A percentile compares a stretch with the other conserved stretches of the same genome.
Conservation (phyloP, 2,797 vertebrate genomes). For the Fringilla coelebs region DNA sequence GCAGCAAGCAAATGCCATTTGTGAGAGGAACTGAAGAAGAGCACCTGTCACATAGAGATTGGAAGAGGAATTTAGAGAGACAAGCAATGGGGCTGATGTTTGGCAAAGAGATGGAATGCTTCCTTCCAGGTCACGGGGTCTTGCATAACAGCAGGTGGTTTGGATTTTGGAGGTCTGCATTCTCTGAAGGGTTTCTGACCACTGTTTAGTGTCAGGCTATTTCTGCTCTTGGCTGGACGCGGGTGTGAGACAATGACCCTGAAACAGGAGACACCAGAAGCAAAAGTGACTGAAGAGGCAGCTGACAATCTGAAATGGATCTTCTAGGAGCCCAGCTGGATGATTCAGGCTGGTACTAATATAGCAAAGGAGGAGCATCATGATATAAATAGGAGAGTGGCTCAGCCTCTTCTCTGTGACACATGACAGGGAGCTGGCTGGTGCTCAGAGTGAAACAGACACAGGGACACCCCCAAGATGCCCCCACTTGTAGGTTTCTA, state of each 20-base stretch:
- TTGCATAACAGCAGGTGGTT: background rate
- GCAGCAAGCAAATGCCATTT: background rate
- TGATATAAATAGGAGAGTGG: background rate
- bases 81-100: background rate
- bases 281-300: background rate
- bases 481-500: background rate
- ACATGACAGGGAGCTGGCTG: background rate
- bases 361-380: background rate
- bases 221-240: background rate
- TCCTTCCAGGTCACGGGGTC: background rate
- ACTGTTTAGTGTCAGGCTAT: background rate
- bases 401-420: background rate
- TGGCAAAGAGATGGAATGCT: background rate
- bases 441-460: background rate
- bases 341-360: background rate
- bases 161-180: background rate
- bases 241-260: background rate
- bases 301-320: background rate
- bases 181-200: background rate
- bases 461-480: background rate
- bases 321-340: background rate
- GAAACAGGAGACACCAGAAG: background rate
- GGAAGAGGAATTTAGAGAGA: background rate
- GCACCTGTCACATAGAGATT: background rate
- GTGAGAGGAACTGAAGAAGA: background rate